phyloP scores from a whole-genome alignment of 2,888 invertebrate species.

The Liodrosophila aerea region DNA sequence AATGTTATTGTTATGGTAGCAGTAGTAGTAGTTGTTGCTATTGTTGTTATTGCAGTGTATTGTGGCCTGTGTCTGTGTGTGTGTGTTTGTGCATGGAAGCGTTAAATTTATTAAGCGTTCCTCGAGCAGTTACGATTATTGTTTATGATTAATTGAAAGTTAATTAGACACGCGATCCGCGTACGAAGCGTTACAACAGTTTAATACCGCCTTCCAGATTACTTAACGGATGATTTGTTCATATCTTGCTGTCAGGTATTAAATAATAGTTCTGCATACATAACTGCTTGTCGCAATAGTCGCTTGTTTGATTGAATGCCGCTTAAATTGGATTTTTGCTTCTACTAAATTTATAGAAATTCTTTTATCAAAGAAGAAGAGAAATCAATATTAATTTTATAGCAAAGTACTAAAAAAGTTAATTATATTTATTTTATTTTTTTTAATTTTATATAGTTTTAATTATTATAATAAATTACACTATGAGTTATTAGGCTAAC shows the following conservation, averaged over 20 bases:
- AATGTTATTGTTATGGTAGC: slow-evolving; percentile 12
- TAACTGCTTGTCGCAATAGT: slow-evolving; percentile 8
- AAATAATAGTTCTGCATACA: slow-evolving; percentile 43
- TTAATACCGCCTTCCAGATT: slow-evolving; percentile 28
- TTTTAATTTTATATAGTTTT: too few species aligned
- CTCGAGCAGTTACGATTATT: slow-evolving; percentile 41
- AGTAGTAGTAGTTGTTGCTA: slow-evolving; percentile 11
- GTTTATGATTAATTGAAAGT: slow-evolving; percentile 70
- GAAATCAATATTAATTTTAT: too few species aligned
- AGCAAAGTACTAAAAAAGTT: too few species aligned
- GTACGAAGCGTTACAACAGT: slow-evolving; percentile 28
- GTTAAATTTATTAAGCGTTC: slow-evolving; percentile 53
- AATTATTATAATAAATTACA: too few species aligned
- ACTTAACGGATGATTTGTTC: slow-evolving; percentile 53
- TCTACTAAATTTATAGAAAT: too few species aligned
- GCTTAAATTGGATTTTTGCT: background rate
- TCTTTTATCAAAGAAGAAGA: too few species aligned
- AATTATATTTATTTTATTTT: too few species aligned
- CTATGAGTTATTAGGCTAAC: too few species aligned
- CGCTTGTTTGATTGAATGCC: too few species aligned
- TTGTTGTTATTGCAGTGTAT: too few species aligned
- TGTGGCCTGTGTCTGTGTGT: too few species aligned
- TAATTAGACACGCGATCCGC: slow-evolving; percentile 59
- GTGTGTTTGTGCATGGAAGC: slow-evolving; percentile 45
- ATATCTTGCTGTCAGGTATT: slow-evolving; percentile 33